These are phyloP conservation scores for Andrena trimmerana DNA, from an alignment of 2,888 invertebrate species.

Conservation along the genomic window DNA sequence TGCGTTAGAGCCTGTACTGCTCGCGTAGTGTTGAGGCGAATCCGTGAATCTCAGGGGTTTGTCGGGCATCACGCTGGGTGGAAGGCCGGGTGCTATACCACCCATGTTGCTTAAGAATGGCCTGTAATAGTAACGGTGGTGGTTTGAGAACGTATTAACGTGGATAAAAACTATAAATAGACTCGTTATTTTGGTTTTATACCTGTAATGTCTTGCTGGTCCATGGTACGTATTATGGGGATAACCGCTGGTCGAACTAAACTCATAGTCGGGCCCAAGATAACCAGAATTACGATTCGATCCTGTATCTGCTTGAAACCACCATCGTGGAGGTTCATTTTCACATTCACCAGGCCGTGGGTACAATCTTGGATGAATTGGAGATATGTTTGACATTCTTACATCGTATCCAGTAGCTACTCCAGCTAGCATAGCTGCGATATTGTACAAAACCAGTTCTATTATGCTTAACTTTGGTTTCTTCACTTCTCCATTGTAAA, in stretches of 20 bases:
- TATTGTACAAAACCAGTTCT: slow-evolving; percentile 94
- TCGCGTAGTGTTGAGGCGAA: slow-evolving; percentile 90
- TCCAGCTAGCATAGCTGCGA: slow-evolving; percentile 95
- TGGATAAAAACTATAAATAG: background rate
- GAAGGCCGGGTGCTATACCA: slow-evolving; percentile 80
- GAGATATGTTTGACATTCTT: slow-evolving; percentile 93
- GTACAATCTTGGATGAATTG: slow-evolving; percentile 92
- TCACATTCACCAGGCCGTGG: slow-evolving; percentile 84
- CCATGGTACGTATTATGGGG: slow-evolving; percentile 97
- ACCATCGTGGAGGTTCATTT: slow-evolving; percentile 81
- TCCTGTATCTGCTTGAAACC: slow-evolving; percentile 78
- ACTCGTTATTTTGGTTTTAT: slow-evolving; percentile 23
- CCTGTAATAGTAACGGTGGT: slow-evolving; percentile 64
- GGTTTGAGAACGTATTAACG: background rate
- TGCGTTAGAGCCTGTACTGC: slow-evolving; percentile 86
- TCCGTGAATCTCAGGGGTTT: slow-evolving; percentile 91
- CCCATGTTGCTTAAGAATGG: slow-evolving; percentile 83
- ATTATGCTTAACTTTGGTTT: slow-evolving; percentile 90
- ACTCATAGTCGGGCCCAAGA: slow-evolving; percentile 87
- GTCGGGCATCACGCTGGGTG: slow-evolving; percentile 78
- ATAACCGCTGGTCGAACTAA: slow-evolving; percentile 87
- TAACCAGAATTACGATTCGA: slow-evolving; percentile 82
- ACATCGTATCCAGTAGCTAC: slow-evolving; percentile 97
- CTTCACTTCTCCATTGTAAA: slow-evolving; percentile 91
- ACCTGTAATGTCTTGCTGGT: slow-evolving; percentile 91